phyloP scores from a whole-genome alignment of 2,888 invertebrate species.

The Tipula confusa region DNA sequence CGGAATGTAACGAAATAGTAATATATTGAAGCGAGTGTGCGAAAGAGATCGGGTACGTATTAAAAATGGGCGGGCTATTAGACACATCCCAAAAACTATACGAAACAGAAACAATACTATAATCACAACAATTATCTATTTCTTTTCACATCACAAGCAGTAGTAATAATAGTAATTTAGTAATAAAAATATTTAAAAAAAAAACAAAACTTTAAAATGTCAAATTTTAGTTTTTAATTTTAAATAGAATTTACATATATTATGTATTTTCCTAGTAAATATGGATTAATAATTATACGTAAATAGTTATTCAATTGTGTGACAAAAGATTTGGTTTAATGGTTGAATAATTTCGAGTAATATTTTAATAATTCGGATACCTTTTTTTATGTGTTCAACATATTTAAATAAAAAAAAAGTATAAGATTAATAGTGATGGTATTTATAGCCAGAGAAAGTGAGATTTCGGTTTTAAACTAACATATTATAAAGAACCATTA shows the following conservation, averaged over 20 bases:
- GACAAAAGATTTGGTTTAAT: background rate
- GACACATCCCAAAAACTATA: background rate
- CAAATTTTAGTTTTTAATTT: background rate
- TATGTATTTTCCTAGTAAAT: background rate
- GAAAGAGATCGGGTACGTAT: background rate
- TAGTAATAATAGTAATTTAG: slow-evolving; percentile 15
- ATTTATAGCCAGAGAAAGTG: background rate
- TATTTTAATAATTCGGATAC: background rate
- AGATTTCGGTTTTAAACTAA: background rate
- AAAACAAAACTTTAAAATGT: too few species aligned
- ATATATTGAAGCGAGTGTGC: background rate
- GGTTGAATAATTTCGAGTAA: background rate
- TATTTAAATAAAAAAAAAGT: background rate
- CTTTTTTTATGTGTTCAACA: background rate
- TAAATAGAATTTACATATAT: background rate
- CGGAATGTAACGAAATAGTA: background rate
- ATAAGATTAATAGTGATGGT: slow-evolving; percentile 3
- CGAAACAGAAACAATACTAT: background rate
- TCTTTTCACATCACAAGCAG: slow-evolving; percentile 16
- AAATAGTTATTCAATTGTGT: background rate
- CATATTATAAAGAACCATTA: background rate
- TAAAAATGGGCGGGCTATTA: background rate
- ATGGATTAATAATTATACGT: background rate
- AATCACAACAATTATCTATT: slow-evolving; percentile 20
- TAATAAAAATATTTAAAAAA: background rate